Percentiles rank a stretch among this genome's conserved stretches.
phyloP scores from a whole-genome alignment of 2,113 vertebrate genomes.

The Colossoma macropomum region DNA sequence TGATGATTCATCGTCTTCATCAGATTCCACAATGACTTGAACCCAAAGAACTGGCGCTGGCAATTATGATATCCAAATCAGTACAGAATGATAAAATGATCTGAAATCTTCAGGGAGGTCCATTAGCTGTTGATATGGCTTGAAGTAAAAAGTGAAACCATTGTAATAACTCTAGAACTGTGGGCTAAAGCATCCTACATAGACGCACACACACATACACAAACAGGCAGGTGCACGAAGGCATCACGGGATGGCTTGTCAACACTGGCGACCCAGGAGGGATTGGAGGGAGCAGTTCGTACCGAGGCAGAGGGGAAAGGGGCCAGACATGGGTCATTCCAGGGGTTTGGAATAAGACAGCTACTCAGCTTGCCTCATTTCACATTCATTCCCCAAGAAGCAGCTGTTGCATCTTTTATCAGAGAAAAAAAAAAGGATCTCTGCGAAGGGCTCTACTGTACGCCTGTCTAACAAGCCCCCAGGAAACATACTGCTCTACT shows the following conservation, averaged over 20 bases:
- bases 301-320: slow-evolving; percentile 52
- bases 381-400: slow-evolving; percentile 73
- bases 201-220: neutral
- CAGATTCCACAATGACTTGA: no score
- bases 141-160: no score
- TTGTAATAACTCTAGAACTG: no score
- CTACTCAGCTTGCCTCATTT: slow-evolving; percentile 76
- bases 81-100: no score
- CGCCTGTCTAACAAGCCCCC: neutral
- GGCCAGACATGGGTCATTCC: slow-evolving; percentile 65
- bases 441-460: neutral
- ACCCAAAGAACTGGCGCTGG: no score
- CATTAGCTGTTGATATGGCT: no score
- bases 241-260: slow-evolving; percentile 68
- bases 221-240: neutral
- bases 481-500: neutral
- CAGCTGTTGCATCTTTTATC: slow-evolving; percentile 68
- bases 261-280: slow-evolving; percentile 64
- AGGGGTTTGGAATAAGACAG: slow-evolving; percentile 70
- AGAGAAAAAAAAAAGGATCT: neutral
- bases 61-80: no score
- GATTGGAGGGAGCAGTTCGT: slow-evolving; percentile 53
- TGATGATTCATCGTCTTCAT: no score
- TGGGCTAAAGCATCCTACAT: neutral
- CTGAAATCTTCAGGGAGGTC: no score